Evolutionary conservation across 1,140 invertebrate species (phyloP).

Genomic region (Chironomus tepperi): DNA sequence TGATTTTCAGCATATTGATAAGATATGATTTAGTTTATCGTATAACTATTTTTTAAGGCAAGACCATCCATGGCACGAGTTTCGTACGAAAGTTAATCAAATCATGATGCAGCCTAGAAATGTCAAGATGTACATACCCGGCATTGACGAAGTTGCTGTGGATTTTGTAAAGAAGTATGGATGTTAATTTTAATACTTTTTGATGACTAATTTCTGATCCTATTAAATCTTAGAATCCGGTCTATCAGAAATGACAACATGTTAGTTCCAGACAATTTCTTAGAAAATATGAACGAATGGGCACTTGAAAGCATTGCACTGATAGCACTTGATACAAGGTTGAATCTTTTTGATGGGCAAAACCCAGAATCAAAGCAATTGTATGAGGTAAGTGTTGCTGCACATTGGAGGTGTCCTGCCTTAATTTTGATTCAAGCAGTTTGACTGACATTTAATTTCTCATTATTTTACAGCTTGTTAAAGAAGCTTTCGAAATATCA

Average conservation of each 20-base stretch:
- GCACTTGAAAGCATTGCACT: constrained; percentile 54
- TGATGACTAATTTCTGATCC: not conserved
- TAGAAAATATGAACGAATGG: constrained; percentile 54
- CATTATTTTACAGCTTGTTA: constrained; percentile 43
- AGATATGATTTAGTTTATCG: not conserved
- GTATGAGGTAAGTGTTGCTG: constrained; percentile 26
- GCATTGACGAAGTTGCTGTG: constrained; percentile 40
- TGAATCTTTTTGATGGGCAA: constrained; percentile 49
- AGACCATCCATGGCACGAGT: not conserved
- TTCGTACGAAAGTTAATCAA: constrained; percentile 31
- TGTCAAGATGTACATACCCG: constrained; percentile 39
- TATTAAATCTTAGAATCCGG: not conserved
- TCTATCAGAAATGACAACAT: constrained; percentile 40
- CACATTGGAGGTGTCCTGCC: too few relatives aligned
- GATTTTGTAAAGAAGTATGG: constrained; percentile 29
- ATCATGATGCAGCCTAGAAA: constrained; percentile 44
- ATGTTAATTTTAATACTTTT: not conserved
- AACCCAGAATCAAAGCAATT: constrained; percentile 40
- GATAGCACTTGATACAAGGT: constrained; percentile 53
- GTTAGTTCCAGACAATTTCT: constrained; percentile 46
- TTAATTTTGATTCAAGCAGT: too few relatives aligned
- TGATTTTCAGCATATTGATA: not conserved
- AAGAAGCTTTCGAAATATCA: constrained; percentile 48
- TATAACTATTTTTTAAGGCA: not conserved
- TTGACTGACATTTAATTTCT: too few relatives aligned